Percentiles rank a stretch among this genome's conserved stretches.
Conservation (phyloP, 2,113 vertebrate genomes). For the Phylloscopus trochilus region DNA sequence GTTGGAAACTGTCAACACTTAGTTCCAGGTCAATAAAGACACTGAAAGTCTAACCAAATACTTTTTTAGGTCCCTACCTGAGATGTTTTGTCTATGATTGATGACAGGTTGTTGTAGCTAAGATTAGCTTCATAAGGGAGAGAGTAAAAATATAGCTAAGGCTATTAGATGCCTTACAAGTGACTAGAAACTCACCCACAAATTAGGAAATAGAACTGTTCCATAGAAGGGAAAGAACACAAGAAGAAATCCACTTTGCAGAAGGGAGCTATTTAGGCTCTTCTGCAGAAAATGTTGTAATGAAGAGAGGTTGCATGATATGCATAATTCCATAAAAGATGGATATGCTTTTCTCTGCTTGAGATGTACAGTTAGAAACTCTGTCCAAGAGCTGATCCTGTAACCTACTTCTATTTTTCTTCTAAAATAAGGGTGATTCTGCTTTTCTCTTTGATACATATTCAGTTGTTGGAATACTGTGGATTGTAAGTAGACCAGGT, state of each 20-base stretch:
- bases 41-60: neutral
- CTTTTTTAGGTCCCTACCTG: neutral
- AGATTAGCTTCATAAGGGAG: neutral
- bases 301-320: neutral
- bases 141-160: neutral
- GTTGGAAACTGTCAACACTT: neutral
- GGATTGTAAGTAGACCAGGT: neutral
- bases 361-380: neutral
- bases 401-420: rapidly evolving
- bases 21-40: neutral
- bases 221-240: neutral
- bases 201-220: neutral
- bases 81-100: neutral
- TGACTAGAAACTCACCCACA: neutral
- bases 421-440: neutral
- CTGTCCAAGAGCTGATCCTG: neutral
- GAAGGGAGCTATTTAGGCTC: neutral
- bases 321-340: neutral
- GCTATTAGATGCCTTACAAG: neutral
- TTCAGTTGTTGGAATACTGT: neutral
- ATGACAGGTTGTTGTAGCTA: neutral
- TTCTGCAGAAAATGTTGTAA: neutral
- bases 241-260: neutral
- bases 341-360: neutral
- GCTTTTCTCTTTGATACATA: neutral